Conservation (phyloP, 2,888 invertebrate genomes). For the Pantelozetes paolii region DNA sequence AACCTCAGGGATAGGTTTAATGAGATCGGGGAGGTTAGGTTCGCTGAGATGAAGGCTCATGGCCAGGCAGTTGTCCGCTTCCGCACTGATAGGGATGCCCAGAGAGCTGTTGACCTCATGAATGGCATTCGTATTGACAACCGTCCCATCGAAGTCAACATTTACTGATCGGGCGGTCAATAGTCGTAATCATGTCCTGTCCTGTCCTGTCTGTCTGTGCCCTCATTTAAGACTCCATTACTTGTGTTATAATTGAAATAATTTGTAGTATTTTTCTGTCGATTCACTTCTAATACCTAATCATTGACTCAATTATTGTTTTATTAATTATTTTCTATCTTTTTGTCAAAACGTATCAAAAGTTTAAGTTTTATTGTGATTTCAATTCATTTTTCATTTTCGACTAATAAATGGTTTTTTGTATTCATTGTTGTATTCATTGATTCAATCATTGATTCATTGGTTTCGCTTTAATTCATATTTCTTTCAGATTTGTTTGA, state of each 20-base stretch:
- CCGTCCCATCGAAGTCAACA: constrained; percentile 47
- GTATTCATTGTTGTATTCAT: neutral
- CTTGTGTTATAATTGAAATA: neutral
- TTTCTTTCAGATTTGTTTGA: neutral
- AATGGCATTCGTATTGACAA: constrained; percentile 47
- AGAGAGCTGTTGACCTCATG: constrained; percentile 48
- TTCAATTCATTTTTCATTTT: neutral
- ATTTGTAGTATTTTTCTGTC: neutral
- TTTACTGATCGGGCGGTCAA: constrained; percentile 41
- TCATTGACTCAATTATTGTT: neutral
- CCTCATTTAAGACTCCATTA: neutral
- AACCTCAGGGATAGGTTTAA: constrained; percentile 47
- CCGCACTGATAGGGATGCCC: constrained; percentile 45
- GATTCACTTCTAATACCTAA: neutral
- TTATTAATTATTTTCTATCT: neutral
- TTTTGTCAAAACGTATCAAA: neutral
- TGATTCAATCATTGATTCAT: neutral
- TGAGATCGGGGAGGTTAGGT: constrained; percentile 48
- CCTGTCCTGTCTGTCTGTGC: neutral
- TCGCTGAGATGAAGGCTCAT: constrained; percentile 47
- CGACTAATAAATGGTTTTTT: neutral
- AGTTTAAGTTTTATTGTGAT: neutral
- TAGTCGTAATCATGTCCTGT: neutral
- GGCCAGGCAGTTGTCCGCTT: constrained; percentile 47
- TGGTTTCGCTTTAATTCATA: neutral